Percentiles rank a stretch among this genome's conserved stretches.
phyloP scores from a whole-genome alignment of 1,140 invertebrate genomes.

The Hormaphis cornu region DNA sequence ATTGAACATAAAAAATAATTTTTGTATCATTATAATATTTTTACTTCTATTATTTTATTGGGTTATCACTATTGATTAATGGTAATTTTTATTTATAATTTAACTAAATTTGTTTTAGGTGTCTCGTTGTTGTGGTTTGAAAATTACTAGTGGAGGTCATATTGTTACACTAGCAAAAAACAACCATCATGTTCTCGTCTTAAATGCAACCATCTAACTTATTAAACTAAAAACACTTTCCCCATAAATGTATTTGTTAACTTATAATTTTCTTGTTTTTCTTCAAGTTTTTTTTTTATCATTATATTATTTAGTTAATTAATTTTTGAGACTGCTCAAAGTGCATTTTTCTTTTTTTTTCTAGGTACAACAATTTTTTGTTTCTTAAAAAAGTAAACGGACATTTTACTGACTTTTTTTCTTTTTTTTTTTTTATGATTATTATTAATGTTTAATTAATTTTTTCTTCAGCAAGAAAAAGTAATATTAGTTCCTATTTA shows the following conservation, averaged over 20 bases:
- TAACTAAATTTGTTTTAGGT: slow-evolving; percentile 57
- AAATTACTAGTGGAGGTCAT: slow-evolving; percentile 92
- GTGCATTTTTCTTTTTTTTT: slow-evolving; percentile 27
- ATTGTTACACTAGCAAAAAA: slow-evolving; percentile 95
- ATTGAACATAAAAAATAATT: no score
- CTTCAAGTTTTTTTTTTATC: slow-evolving; percentile 25
- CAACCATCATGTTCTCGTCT: slow-evolving; percentile 92
- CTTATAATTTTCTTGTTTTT: slow-evolving; percentile 22
- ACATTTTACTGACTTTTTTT: slow-evolving; percentile 29
- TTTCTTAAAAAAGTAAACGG: slow-evolving; percentile 22
- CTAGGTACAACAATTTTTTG: slow-evolving; percentile 22
- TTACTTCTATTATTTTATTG: background rate
- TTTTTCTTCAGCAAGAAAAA: slow-evolving; percentile 30
- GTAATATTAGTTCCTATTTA: slow-evolving; percentile 32
- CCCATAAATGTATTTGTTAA: slow-evolving; percentile 12
- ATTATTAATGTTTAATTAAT: slow-evolving; percentile 12
- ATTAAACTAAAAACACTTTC: background rate
- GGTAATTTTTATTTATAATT: background rate
- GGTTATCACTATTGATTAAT: background rate
- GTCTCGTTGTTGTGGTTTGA: slow-evolving; percentile 90
- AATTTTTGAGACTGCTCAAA: slow-evolving; percentile 31
- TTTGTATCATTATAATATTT: no score
- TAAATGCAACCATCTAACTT: slow-evolving; percentile 78
- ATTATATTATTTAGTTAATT: slow-evolving; percentile 26
- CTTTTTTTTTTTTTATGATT: slow-evolving; percentile 14